phyloP scores from a whole-genome alignment of 2,797 vertebrate genomes.

The Odontamblyopus lacepedii region DNA sequence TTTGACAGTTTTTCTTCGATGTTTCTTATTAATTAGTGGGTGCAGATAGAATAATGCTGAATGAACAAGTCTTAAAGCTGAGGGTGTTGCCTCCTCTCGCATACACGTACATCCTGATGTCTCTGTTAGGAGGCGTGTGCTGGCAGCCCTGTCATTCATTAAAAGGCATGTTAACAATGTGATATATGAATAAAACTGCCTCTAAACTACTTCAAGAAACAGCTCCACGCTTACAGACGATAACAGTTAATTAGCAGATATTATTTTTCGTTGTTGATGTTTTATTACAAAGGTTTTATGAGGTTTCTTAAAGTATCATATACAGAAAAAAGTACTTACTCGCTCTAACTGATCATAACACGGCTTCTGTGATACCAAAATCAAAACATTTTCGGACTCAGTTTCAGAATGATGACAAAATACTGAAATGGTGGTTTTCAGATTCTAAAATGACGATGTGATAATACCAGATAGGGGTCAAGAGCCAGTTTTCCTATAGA shows the following conservation, averaged over 20 bases:
- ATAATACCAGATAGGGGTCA: no score
- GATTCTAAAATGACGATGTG: no score
- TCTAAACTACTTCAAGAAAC: neutral
- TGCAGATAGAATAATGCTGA: slow-evolving; percentile 26
- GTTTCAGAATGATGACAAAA: neutral
- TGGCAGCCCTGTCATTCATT: slow-evolving; percentile 4
- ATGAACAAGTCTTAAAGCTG: slow-evolving; percentile 20
- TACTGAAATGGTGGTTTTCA: neutral
- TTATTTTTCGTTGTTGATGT: neutral
- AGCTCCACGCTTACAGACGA: neutral
- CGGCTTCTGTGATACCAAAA: neutral
- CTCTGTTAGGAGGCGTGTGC: slow-evolving; percentile 16
- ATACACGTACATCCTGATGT: slow-evolving; percentile 13
- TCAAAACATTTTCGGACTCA: neutral
- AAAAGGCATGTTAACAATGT: slow-evolving; percentile 3
- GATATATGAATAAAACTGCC: slow-evolving; percentile 2
- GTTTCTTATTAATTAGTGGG: slow-evolving; percentile 23
- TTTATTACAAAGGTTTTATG: neutral
- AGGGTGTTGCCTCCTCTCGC: slow-evolving; percentile 18
- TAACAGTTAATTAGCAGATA: neutral
- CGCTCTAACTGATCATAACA: neutral
- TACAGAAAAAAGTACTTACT: neutral
- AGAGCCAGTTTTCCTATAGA: no score
- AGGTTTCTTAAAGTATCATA: neutral
- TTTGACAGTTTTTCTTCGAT: slow-evolving; percentile 5